Evolutionary conservation across 1,140 invertebrate species (phyloP).

Genomic region (Ceratina australensis): DNA sequence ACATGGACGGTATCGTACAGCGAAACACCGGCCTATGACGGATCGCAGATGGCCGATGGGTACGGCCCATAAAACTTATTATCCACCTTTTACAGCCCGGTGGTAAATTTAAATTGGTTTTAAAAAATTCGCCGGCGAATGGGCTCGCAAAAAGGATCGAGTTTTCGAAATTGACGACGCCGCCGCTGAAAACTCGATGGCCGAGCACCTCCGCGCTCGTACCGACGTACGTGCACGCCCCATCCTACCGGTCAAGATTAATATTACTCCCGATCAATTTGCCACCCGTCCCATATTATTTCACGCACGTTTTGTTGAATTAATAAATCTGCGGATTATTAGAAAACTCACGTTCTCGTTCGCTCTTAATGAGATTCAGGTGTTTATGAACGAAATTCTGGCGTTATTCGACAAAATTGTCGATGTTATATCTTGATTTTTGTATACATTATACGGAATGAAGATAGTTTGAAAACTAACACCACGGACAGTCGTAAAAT

Average conservation of each 20-base stretch:
- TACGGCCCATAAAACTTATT: slow-evolving; percentile 71
- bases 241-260: slow-evolving; percentile 32
- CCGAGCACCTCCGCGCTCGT: not conserved
- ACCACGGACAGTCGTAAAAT: not conserved
- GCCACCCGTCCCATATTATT: not conserved
- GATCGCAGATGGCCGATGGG: slow-evolving; percentile 67
- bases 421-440: too few relatives aligned
- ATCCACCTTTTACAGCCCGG: slow-evolving; percentile 68
- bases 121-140: slow-evolving; percentile 63
- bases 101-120: slow-evolving; percentile 68
- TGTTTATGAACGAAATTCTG: too few relatives aligned
- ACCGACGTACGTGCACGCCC: not conserved
- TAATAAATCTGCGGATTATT: slow-evolving; percentile 6
- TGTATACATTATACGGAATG: too few relatives aligned
- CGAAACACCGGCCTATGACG: slow-evolving; percentile 63
- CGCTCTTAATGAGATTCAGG: too few relatives aligned
- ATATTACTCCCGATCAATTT: slow-evolving; percentile 36
- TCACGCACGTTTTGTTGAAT: not conserved
- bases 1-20: slow-evolving; percentile 32
- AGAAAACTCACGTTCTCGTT: not conserved
- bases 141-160: slow-evolving; percentile 48
- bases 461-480: too few relatives aligned
- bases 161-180: slow-evolving; percentile 58
- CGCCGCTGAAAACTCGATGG: slow-evolving; percentile 43
- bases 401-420: too few relatives aligned